These are phyloP conservation scores for Sebastes glaucus DNA, from an alignment of 2,797 vertebrate genomes.

Conservation along the genomic window DNA sequence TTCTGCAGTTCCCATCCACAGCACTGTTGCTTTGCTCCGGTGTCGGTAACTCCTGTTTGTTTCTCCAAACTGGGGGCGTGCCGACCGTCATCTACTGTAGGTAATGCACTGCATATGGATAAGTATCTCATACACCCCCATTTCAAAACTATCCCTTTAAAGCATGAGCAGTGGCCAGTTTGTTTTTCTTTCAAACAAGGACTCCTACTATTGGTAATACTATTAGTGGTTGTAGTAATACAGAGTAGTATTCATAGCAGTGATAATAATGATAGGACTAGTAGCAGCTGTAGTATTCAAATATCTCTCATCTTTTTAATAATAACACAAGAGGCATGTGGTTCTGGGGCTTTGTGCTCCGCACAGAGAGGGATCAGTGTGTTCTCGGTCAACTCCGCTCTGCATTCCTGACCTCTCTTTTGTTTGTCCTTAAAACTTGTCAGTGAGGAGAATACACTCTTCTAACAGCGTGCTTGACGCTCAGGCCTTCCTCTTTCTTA, in stretches of 20 bases:
- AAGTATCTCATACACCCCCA: no score
- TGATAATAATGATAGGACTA: neutral
- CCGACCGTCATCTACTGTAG: no score
- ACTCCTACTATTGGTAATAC: neutral
- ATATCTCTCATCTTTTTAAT: constrained; percentile 27
- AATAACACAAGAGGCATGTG: constrained; percentile 33
- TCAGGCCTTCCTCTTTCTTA: neutral
- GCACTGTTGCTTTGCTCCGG: no score
- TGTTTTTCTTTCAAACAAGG: neutral
- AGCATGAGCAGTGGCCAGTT: neutral
- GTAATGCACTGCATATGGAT: no score
- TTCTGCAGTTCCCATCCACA: no score
- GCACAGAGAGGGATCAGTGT: constrained; percentile 39
- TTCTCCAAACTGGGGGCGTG: no score
- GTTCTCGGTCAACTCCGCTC: constrained; percentile 51
- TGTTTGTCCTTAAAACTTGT: constrained; percentile 62
- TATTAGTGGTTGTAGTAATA: neutral
- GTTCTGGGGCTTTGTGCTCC: constrained; percentile 26
- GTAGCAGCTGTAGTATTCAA: constrained; percentile 14
- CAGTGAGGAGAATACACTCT: constrained; percentile 36
- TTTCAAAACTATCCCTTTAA: no score
- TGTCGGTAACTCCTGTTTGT: no score
- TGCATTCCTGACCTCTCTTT: constrained; percentile 74
- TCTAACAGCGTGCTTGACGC: neutral
- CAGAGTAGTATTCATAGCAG: neutral